These are phyloP conservation scores for Ichneumoninae sp. DNA, from an alignment of 2,888 invertebrate genomes.

Conservation along the genomic window DNA sequence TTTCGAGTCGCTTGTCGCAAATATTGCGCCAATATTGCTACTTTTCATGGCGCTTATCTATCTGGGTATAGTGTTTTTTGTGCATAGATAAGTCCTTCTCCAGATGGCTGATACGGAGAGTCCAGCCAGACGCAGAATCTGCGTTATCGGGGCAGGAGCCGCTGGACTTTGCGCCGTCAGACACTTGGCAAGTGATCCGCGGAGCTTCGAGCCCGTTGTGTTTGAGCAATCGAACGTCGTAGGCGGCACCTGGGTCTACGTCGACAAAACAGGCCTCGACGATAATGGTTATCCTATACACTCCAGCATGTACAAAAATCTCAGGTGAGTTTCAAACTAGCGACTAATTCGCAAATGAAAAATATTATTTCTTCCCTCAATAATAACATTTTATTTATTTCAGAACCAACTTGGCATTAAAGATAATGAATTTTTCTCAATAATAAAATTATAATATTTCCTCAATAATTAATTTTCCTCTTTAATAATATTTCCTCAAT, in stretches of 20 bases:
- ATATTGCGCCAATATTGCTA: too few species aligned
- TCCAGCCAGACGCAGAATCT: conserved; percentile 83
- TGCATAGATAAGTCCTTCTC: conserved; percentile 18
- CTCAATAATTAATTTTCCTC: too few species aligned
- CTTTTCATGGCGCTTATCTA: too few species aligned
- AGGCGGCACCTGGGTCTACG: conserved; percentile 94
- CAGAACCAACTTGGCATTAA: too few species aligned
- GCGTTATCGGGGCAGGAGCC: conserved; percentile 91
- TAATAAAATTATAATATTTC: too few species aligned
- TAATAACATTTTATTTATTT: neutral
- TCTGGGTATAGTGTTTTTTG: neutral
- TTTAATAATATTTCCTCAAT: neutral
- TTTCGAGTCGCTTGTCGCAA: too few species aligned
- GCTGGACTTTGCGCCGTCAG: conserved; percentile 89
- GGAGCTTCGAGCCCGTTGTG: conserved; percentile 86
- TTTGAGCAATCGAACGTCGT: conserved; percentile 89
- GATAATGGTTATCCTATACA: conserved; percentile 89
- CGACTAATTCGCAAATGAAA: neutral
- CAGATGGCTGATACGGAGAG: conserved; percentile 48
- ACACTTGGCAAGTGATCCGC: conserved; percentile 86
- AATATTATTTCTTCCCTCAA: neutral
- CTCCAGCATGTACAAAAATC: conserved; percentile 92
- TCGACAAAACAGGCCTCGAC: conserved; percentile 87
- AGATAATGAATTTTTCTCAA: too few species aligned
- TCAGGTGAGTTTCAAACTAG: conserved; percentile 85